Conservation (phyloP, 37 sponge, comb jelly and placozoan genomes). For the Mnemiopsis leidyi region DNA sequence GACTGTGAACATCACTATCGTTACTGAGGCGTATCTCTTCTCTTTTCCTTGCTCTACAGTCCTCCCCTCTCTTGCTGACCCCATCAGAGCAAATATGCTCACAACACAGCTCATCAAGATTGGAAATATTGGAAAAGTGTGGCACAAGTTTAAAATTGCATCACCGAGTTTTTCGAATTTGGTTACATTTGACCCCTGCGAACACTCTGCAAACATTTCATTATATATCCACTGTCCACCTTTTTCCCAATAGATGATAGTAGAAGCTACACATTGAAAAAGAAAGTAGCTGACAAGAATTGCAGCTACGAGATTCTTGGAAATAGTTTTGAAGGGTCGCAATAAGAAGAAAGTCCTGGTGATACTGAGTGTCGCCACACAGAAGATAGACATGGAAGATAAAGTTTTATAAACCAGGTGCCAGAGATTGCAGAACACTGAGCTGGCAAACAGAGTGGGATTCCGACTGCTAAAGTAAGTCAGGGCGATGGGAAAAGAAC, state of each 20-base stretch:
- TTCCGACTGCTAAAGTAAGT: background rate
- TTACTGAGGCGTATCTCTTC: conserved; percentile 51
- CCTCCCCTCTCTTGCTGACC: background rate
- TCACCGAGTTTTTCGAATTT: background rate
- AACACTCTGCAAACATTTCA: background rate
- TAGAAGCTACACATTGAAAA: background rate
- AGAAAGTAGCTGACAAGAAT: background rate
- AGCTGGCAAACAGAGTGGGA: background rate
- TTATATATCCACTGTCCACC: conserved; percentile 42
- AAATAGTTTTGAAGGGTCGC: background rate
- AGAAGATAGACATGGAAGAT: conserved; percentile 51
- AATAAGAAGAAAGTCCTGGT: background rate
- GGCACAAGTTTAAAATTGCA: background rate
- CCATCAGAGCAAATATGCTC: background rate
- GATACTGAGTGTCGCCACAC: conserved; percentile 22
- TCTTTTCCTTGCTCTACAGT: background rate
- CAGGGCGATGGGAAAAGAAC: background rate
- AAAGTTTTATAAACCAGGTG: background rate
- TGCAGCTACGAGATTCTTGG: background rate
- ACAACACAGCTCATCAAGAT: conserved; percentile 15
- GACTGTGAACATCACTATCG: conserved; percentile 42
- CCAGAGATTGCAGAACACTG: conserved; percentile 38
- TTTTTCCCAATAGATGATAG: conserved; percentile 35
- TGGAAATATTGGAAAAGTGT: conserved; percentile 41
- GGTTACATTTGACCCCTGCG: background rate